phyloP scores from a whole-genome alignment of 2,888 invertebrate genomes.

The Oxycera nigricornis region DNA sequence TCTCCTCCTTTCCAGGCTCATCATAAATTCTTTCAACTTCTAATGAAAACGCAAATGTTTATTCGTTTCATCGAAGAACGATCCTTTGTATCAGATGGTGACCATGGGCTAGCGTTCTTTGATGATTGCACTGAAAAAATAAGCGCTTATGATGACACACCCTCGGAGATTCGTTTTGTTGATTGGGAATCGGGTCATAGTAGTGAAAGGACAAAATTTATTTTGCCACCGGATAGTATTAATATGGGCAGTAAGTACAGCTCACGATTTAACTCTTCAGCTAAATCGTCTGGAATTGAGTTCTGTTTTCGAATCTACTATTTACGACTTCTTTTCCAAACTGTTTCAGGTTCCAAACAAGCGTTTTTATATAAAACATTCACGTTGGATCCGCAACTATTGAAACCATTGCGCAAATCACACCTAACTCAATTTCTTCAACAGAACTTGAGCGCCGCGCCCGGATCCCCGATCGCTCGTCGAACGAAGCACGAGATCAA shows the following conservation, averaged over 20 bases:
- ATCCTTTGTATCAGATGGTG: conserved; percentile 97
- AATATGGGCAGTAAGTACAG: conserved; percentile 47
- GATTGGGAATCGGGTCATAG: conserved; percentile 81
- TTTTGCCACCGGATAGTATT: conserved; percentile 86
- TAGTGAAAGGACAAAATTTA: conserved; percentile 92
- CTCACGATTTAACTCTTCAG: no score
- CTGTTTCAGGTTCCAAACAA: conserved; percentile 37
- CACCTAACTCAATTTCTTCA: conserved; percentile 56
- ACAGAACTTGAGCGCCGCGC: conserved; percentile 63
- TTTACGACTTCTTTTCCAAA: no score
- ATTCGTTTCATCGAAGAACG: conserved; percentile 98
- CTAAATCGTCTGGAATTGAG: no score
- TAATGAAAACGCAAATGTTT: conserved; percentile 97
- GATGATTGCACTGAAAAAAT: conserved; percentile 94
- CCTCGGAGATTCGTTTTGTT: conserved; percentile 71
- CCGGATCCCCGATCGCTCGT: conserved; percentile 90
- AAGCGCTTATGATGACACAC: conserved; percentile 64
- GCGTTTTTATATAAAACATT: conserved; percentile 69
- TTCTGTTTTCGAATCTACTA: no score
- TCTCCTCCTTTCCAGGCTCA: conserved; percentile 65
- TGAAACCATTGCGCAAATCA: conserved; percentile 60
- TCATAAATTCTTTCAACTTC: conserved; percentile 85
- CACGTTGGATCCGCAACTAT: conserved; percentile 68
- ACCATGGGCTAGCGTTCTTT: conserved; percentile 91
- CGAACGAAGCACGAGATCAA: conserved; percentile 96